Evolutionary conservation across 2,888 invertebrate species (phyloP).

Genomic region (Iselma pallidipennis): DNA sequence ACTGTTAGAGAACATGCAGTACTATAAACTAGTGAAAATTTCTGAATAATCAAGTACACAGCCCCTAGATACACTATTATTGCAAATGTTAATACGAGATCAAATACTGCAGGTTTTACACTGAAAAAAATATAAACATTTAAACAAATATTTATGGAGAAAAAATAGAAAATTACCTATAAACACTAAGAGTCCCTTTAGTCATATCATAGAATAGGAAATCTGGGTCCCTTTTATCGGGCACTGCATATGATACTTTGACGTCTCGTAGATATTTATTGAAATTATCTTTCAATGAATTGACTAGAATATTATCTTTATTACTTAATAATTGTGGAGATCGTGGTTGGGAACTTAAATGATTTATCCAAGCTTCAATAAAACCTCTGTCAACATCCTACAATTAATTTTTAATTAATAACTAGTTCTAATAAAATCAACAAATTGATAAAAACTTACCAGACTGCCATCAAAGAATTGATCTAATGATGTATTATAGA

Average conservation of each 20-base stretch:
- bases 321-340: slow-evolving; percentile 73
- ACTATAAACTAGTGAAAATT: slow-evolving; percentile 70
- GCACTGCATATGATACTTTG: slow-evolving; percentile 67
- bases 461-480: slow-evolving; percentile 74
- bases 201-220: slow-evolving; percentile 88
- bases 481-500: slow-evolving; percentile 72
- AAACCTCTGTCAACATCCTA: slow-evolving; percentile 77
- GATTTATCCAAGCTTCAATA: slow-evolving; percentile 75
- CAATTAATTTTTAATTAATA: slow-evolving; percentile 31
- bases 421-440: neutral
- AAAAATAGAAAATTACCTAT: slow-evolving; percentile 66
- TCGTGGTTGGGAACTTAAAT: slow-evolving; percentile 72
- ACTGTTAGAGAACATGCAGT: slow-evolving; percentile 61
- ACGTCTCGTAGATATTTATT: slow-evolving; percentile 79
- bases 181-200: slow-evolving; percentile 79
- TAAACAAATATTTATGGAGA: neutral
- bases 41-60: slow-evolving; percentile 79
- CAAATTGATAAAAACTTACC: slow-evolving; percentile 59
- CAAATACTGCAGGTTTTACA: slow-evolving; percentile 97
- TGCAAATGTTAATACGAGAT: slow-evolving; percentile 86
- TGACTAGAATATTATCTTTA: slow-evolving; percentile 69
- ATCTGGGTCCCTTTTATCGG: slow-evolving; percentile 90
- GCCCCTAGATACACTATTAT: slow-evolving; percentile 83
- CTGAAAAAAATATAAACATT: slow-evolving; percentile 61
- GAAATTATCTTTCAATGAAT: slow-evolving; percentile 72